phyloP scores from a whole-genome alignment of 2,797 vertebrate genomes.

The Arrhamphus sclerolepis region DNA sequence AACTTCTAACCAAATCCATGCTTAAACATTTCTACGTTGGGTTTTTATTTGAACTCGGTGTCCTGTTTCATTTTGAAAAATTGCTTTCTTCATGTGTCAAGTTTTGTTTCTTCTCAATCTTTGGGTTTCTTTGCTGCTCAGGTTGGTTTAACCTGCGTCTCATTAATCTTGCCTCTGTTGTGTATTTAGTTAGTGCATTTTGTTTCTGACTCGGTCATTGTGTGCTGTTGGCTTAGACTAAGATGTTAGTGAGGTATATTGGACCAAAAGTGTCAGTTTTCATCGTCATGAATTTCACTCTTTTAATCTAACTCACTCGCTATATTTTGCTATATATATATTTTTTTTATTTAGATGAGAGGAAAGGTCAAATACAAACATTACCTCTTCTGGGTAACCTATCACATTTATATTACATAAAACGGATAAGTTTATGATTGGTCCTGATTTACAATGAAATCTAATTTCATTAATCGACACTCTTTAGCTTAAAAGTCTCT shows the following conservation, averaged over 20 bases:
- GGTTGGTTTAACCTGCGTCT: constrained; percentile 5
- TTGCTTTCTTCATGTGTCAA: background rate
- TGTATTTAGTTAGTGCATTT: background rate
- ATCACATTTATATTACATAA: too few species aligned
- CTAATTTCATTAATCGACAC: too few species aligned
- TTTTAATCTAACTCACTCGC: background rate
- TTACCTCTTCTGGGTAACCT: background rate
- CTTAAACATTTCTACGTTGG: constrained; percentile 12
- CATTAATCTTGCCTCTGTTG: constrained; percentile 3
- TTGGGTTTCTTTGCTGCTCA: background rate
- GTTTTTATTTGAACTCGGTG: constrained; percentile 1
- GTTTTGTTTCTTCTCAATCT: background rate
- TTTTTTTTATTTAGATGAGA: background rate
- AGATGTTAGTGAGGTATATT: background rate
- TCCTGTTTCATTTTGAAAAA: background rate
- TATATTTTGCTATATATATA: background rate
- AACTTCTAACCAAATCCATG: constrained; percentile 21
- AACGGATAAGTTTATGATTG: too few species aligned
- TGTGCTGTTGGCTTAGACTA: background rate
- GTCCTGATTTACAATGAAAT: too few species aligned
- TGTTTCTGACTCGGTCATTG: background rate
- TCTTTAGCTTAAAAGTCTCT: too few species aligned
- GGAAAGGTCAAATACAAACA: background rate
- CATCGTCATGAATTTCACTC: background rate
- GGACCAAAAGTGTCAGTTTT: too few species aligned